phyloP scores from a whole-genome alignment of 2,888 invertebrate genomes.

The Muschampia plurimacula region DNA sequence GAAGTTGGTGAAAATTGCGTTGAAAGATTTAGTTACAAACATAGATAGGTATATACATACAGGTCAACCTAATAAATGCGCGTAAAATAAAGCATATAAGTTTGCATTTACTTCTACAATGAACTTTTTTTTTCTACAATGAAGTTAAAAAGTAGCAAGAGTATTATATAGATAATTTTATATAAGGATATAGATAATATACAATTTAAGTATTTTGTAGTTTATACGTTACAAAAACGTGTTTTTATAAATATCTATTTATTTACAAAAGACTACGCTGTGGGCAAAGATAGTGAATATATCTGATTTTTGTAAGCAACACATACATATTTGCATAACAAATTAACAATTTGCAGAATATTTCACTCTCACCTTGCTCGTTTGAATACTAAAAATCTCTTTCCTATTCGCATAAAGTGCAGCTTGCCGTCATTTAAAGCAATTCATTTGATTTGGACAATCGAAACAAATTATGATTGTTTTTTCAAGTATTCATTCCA shows the following conservation, averaged over 20 bases:
- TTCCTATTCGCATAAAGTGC: constrained; percentile 10
- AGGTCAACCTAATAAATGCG: too few species aligned
- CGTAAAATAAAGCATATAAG: too few species aligned
- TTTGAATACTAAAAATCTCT: constrained; percentile 11
- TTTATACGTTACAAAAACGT: too few species aligned
- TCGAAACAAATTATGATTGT: background rate
- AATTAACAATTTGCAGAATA: constrained; percentile 24
- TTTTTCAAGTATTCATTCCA: background rate
- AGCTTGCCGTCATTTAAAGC: background rate
- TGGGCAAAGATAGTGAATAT: constrained; percentile 9
- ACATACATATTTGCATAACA: constrained; percentile 14
- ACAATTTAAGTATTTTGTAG: too few species aligned
- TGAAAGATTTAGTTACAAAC: too few species aligned
- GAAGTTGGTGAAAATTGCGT: too few species aligned
- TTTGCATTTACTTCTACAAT: too few species aligned
- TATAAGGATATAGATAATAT: too few species aligned
- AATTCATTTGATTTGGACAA: background rate
- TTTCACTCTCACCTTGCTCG: constrained; percentile 26
- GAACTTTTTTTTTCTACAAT: too few species aligned
- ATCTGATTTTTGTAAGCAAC: constrained; percentile 11
- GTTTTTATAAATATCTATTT: background rate
- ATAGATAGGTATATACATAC: too few species aligned
- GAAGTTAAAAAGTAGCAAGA: too few species aligned
- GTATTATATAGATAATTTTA: too few species aligned
- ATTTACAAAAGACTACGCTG: constrained; percentile 19